A percentile compares a stretch with the other conserved stretches of the same genome.
phyloP scores from a whole-genome alignment of 37 sponge, comb jelly and placozoan genomes.

The Aphrocallistes beatrix region DNA sequence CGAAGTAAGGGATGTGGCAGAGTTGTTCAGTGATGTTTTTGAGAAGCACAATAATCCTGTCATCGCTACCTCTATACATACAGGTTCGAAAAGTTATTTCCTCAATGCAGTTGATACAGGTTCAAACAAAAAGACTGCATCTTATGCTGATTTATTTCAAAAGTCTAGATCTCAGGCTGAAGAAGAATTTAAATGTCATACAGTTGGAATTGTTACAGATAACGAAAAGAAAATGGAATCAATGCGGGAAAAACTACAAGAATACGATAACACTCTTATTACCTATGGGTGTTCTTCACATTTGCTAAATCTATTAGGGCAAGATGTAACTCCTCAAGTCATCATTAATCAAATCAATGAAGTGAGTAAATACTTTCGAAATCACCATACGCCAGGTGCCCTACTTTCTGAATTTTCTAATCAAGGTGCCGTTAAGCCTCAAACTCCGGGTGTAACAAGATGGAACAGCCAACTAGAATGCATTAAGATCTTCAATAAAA shows the following conservation, averaged over 20 bases:
- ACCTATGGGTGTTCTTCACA: not conserved
- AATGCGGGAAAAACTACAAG: not conserved
- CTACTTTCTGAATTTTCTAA: slow-evolving; percentile 4
- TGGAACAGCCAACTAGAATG: slow-evolving; percentile 8
- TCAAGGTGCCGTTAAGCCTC: not conserved
- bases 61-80: slow-evolving; percentile 5
- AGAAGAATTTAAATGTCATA: not conserved
- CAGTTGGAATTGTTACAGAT: not conserved
- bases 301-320: not conserved
- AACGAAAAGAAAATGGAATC: not conserved
- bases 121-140: not conserved
- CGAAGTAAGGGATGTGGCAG: slow-evolving; percentile 17
- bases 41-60: slow-evolving; percentile 11
- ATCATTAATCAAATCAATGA: not conserved
- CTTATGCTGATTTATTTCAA: not conserved
- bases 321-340: not conserved
- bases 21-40: slow-evolving; percentile 20
- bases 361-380: slow-evolving; percentile 16
- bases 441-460: not conserved
- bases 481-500: not conserved
- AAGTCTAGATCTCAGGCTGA: not conserved
- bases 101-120: not conserved
- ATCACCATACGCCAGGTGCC: too few species aligned
- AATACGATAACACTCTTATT: not conserved
- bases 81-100: slow-evolving; percentile 2